phyloP scores from a whole-genome alignment of 2,113 vertebrate genomes.

The Dasyprocta punctata region DNA sequence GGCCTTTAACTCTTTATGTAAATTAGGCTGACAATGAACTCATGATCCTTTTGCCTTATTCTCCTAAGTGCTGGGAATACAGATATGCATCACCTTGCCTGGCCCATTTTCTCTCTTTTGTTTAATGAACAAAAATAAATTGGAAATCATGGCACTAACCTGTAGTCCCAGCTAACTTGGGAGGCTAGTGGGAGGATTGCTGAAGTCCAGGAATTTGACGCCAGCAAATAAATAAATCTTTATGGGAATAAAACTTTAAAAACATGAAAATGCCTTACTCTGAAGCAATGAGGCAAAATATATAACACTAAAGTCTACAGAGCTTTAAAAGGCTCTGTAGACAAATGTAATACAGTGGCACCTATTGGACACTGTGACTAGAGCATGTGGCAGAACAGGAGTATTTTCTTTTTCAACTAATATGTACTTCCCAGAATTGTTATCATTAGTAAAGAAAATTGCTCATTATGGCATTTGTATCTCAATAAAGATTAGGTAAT shows the following conservation, averaged over 20 bases:
- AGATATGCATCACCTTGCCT: background rate
- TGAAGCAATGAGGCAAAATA: slow-evolving; percentile 14
- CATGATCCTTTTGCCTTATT: background rate
- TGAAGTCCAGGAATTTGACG: background rate
- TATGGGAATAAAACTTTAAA: slow-evolving; percentile 10
- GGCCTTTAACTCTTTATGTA: background rate
- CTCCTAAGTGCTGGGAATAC: background rate
- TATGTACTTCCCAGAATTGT: background rate
- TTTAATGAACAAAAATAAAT: slow-evolving; percentile 35
- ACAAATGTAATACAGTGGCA: background rate
- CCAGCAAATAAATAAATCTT: background rate
- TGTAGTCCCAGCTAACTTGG: background rate
- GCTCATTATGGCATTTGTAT: background rate
- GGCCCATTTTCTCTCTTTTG: background rate
- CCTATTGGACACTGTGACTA: background rate
- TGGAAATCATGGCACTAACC: too few species aligned
- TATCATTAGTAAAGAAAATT: background rate
- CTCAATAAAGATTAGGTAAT: background rate
- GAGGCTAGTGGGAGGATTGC: background rate
- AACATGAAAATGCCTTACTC: slow-evolving; percentile 10
- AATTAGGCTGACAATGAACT: background rate
- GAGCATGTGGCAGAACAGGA: background rate
- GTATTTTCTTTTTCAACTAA: background rate
- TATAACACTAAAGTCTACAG: background rate
- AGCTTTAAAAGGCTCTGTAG: background rate